A percentile compares a stretch with the other conserved stretches of the same genome.
These are phyloP conservation scores for Megaceryle torquata DNA, from an alignment of 2,113 vertebrate species.

Conservation along the genomic window DNA sequence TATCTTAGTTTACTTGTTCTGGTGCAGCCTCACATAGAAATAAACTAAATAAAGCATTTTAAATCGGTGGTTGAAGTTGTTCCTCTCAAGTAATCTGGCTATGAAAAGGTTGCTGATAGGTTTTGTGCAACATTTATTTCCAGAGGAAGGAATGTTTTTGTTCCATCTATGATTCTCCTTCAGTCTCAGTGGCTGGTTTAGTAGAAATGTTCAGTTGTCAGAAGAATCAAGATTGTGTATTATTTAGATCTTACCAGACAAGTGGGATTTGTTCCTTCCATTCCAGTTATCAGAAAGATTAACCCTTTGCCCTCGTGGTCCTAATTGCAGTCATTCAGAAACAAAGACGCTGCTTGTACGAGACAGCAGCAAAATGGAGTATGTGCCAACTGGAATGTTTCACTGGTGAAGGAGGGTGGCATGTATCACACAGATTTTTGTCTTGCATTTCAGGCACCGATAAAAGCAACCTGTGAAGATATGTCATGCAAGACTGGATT, in stretches of 20 bases:
- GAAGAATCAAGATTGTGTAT: slow-evolving; percentile 76
- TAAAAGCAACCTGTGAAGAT: slow-evolving; percentile 84
- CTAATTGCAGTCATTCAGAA: slow-evolving; percentile 82
- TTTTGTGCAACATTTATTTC: slow-evolving; percentile 52
- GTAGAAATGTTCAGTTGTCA: slow-evolving; percentile 78
- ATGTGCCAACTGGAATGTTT: slow-evolving; percentile 71
- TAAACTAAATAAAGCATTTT: background rate
- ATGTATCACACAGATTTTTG: slow-evolving; percentile 61
- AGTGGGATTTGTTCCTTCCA: slow-evolving; percentile 88
- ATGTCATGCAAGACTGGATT: slow-evolving; percentile 91
- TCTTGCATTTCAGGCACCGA: slow-evolving; percentile 83
- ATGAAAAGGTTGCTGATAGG: background rate
- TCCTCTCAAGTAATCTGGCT: background rate
- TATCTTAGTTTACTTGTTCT: background rate
- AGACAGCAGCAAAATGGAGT: slow-evolving; percentile 56
- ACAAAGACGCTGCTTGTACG: slow-evolving; percentile 85
- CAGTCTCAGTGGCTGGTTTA: slow-evolving; percentile 74
- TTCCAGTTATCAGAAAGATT: slow-evolving; percentile 87
- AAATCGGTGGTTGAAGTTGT: background rate
- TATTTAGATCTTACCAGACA: slow-evolving; percentile 81
- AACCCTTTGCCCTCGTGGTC: slow-evolving; percentile 86
- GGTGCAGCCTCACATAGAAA: background rate
- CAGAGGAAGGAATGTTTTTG: slow-evolving; percentile 48
- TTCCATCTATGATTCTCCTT: slow-evolving; percentile 34
- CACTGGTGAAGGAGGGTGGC: slow-evolving; percentile 46